Conservation (phyloP, 2,888 invertebrate species). For the Drosophila macrospina region DNA sequence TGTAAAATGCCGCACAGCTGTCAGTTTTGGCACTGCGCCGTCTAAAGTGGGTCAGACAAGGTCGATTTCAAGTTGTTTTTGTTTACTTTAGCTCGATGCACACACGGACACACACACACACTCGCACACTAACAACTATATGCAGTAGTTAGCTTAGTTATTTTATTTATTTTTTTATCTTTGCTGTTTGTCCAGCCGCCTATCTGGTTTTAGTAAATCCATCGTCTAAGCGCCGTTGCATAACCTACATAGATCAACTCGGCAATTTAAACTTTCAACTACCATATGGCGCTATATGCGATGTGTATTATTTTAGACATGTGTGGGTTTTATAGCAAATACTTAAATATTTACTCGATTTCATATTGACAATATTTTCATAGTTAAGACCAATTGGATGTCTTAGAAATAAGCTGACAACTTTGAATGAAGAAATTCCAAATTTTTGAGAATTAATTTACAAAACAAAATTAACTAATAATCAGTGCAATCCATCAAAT, state of each 20-base stretch:
- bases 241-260: conserved; percentile 39
- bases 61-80: conserved; percentile 75
- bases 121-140: conserved; percentile 1
- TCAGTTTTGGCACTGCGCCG: conserved; percentile 73
- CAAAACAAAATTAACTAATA: too few species aligned
- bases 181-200: conserved; percentile 20
- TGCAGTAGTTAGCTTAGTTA: conserved; percentile 27
- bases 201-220: conserved; percentile 25
- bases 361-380: too few species aligned
- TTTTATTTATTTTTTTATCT: conserved; percentile 10
- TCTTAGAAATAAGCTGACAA: too few species aligned
- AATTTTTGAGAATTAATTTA: too few species aligned
- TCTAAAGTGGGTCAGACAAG: conserved; percentile 83
- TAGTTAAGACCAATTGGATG: too few species aligned
- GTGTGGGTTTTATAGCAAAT: conserved; percentile 28
- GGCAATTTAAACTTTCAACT: conserved; percentile 30
- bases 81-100: conserved; percentile 38
- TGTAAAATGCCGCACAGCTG: conserved; percentile 76
- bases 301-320: conserved; percentile 28
- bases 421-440: too few species aligned
- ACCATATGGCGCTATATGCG: conserved; percentile 41
- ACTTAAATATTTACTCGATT: conserved; percentile 9
- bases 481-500: too few species aligned
- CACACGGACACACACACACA: background rate
- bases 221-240: conserved; percentile 36